Percentiles rank a stretch among this genome's conserved stretches.
These are phyloP conservation scores for Cirrhinus molitorella DNA, from an alignment of 2,797 vertebrate genomes.

Conservation along the genomic window DNA sequence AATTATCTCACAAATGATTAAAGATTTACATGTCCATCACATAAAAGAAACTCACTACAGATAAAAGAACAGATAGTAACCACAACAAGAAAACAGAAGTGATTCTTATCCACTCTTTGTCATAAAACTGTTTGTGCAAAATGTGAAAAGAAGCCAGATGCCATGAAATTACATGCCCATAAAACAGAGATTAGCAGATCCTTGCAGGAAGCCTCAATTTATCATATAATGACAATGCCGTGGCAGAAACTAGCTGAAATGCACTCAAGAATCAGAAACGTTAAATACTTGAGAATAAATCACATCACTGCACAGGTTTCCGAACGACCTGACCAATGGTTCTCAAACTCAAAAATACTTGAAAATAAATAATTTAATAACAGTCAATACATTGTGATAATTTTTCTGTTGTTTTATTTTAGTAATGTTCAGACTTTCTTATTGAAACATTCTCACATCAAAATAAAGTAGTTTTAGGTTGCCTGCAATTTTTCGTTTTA, in stretches of 20 bases:
- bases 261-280: not conserved
- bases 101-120: constrained; percentile 43
- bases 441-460: not conserved
- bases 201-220: not conserved
- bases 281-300: not conserved
- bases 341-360: not conserved
- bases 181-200: constrained; percentile 34
- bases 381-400: too few relatives aligned
- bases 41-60: constrained; percentile 22
- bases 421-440: not conserved
- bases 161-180: constrained; percentile 10
- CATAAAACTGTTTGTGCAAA: constrained; percentile 23
- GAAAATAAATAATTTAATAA: not conserved
- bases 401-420: too few relatives aligned
- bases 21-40: constrained; percentile 14
- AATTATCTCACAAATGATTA: constrained; percentile 29
- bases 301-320: not conserved
- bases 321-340: not conserved
- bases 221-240: not conserved
- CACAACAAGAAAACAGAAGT: not conserved
- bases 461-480: not conserved
- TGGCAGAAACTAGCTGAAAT: not conserved
- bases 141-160: constrained; percentile 24
- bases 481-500: not conserved
- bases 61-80: constrained; percentile 27